phyloP scores from a whole-genome alignment of 37 sponge, comb jelly and placozoan genomes.

The Mnemiopsis leidyi region DNA sequence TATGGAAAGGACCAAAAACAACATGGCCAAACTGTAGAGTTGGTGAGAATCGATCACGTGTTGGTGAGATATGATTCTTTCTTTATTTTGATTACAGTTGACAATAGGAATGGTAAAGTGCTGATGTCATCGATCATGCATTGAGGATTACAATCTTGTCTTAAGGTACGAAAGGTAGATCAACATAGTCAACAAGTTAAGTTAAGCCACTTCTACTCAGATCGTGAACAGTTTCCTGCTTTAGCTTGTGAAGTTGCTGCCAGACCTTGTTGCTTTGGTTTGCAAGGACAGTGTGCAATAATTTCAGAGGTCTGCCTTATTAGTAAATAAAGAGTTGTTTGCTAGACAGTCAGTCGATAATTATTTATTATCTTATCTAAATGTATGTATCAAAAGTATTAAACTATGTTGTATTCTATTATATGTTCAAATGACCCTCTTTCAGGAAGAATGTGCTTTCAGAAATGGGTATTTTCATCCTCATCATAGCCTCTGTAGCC shows the following conservation, averaged over 20 bases:
- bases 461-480: neutral
- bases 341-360: too few species aligned
- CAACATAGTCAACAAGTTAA: too few species aligned
- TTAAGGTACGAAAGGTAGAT: too few species aligned
- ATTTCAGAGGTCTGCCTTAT: slow-evolving; percentile 66
- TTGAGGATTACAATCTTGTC: too few species aligned
- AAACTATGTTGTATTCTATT: too few species aligned
- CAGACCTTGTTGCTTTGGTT: slow-evolving; percentile 89
- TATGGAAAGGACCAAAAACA: slow-evolving; percentile 17
- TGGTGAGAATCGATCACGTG: neutral
- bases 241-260: slow-evolving; percentile 79
- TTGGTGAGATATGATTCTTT: neutral
- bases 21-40: slow-evolving; percentile 8
- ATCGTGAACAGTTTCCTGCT: neutral
- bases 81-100: too few species aligned
- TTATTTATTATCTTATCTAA: too few species aligned
- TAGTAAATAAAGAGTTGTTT: too few species aligned
- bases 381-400: too few species aligned
- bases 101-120: too few species aligned
- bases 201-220: neutral
- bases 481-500: neutral
- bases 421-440: too few species aligned
- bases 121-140: too few species aligned
- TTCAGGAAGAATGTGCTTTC: slow-evolving; percentile 18
- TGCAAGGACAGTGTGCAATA: slow-evolving; percentile 82